phyloP scores from a whole-genome alignment of 2,113 vertebrate species.

The Sylvietta virens region DNA sequence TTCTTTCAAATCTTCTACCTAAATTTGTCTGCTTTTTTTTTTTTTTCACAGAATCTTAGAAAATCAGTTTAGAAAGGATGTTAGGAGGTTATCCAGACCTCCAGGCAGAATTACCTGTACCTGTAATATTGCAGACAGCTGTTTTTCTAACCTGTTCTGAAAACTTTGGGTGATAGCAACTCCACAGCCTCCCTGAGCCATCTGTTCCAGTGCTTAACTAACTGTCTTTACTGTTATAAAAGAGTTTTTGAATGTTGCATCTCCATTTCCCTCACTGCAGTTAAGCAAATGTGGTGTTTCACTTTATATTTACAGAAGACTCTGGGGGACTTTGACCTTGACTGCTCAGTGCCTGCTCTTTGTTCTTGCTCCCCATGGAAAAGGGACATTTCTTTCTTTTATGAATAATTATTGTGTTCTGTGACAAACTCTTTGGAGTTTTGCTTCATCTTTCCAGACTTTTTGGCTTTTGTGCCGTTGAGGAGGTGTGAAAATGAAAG shows the following conservation, averaged over 20 bases:
- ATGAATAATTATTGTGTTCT: background rate
- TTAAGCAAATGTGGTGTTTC: conserved; percentile 49
- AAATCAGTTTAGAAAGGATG: conserved; percentile 7
- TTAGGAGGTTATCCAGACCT: conserved; percentile 46
- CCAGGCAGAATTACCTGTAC: conserved; percentile 49
- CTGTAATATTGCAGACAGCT: conserved; percentile 43
- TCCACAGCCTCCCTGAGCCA: conserved; percentile 39
- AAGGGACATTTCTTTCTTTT: background rate
- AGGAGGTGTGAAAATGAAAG: background rate
- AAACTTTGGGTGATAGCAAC: conserved; percentile 25
- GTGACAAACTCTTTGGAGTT: background rate
- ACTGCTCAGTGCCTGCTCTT: background rate
- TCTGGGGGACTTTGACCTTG: conserved; percentile 41
- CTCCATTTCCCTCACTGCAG: conserved; percentile 33
- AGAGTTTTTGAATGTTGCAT: conserved; percentile 44
- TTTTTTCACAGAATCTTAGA: background rate
- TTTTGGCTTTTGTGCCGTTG: background rate
- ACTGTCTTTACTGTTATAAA: conserved; percentile 34
- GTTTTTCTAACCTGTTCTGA: conserved; percentile 59
- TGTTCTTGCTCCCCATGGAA: background rate
- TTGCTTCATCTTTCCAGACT: background rate
- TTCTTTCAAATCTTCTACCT: background rate
- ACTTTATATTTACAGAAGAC: conserved; percentile 9
- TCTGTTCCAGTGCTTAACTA: conserved; percentile 61
- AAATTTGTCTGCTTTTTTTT: background rate